Evolutionary conservation across 2,888 invertebrate species (phyloP), one percentile per base, ranked within the genome.

Genomic region (Agrotis clavis): DNA sequence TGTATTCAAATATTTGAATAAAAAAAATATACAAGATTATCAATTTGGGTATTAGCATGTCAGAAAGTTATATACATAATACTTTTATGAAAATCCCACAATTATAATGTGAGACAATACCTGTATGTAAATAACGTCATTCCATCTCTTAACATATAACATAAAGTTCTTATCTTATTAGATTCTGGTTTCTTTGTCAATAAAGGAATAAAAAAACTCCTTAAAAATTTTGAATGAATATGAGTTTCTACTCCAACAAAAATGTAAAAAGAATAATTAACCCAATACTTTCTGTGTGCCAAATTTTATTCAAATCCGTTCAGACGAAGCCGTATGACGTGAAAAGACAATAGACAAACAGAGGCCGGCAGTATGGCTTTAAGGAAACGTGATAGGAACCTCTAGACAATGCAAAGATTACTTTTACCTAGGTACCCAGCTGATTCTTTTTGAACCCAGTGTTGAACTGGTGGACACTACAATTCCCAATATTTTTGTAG

Each of bases 41-140:
- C 13, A 53, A 63, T 30, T 25, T 41, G 13, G 7, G 11, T 74
- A 47, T 54, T 69, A n/a, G 61, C 50, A 30, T 70, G 13, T 56
- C n/a, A 13, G 56, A 30, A 41, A 41, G 9, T 41, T 1, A 41
- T 5, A 41, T 9, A n/a, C 57, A n/a, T n/a, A n/a, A n/a, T 25
- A 19, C 19, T 25, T 35, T n/a, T 35, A 64, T 57, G 25, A 50
- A 66, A 66, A 54, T n/a, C 47, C 30, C 19, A 53, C 41, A 47
- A 57, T 53, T 62, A 66, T 66, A 45, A 21, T 16, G 5, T 62
- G 18, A 45, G 19, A 62, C 30, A 45, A 35, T 35, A 35, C n/a
- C 54, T 19, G 16, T 67, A 56, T 59, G 14, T 65, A 63, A 47
- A 66, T 81, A 67, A 76, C 45, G 57, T 81, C 77, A 76, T 79